Base-by-base conservation (phyloP, 2,113 vertebrate species). In the Brachionichthys hirsutus region DNA sequence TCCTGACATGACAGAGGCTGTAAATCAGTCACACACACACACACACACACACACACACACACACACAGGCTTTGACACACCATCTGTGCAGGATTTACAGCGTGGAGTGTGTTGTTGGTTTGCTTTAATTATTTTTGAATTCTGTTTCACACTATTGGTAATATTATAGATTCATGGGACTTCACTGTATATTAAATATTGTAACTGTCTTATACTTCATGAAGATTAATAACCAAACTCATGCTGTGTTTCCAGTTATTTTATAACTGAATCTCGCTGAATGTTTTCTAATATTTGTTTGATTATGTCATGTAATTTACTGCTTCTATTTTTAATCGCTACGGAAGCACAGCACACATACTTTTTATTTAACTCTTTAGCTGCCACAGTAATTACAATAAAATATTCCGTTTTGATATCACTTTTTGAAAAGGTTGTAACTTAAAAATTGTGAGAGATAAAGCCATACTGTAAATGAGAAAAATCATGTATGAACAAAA, bases 31-130 rank as follows among this genome's bases (percentile, higher is more conserved):
- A 47, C 50, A 59, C 24, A 30, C 24, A 30, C 24, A 30, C 24
- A 30, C 24, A 30, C 24, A 30, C 24, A 30, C 24, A 30, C 24
- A 30, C 24, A 30, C 24, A 30, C 24, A 30, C 24, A 43, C 15
- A 19, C 42, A 51, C 3, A 4, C 34, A 56, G 50, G 54, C 20
- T n/a, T n/a, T n/a, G n/a, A 64, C 54, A 53, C 62, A 66, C 80
- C 80, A 82, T 83, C 78, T 87, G 85, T 72, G 74, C 59, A 63
- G 22, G 59, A 84, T 85, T 85, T 85, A 84, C 63, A 73, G 54
- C 52, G 61, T 70, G 73, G 50, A 47, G 60, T 49, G 61, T 45
- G 41, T 57, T 64, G n/a, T 62, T 69, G 38, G 42, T 55, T 80
- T 47, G 30, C n/a, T 77, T 40, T 73, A 75, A 84, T 84, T 71